A percentile compares a stretch with the other conserved stretches of the same genome.
phyloP scores from a whole-genome alignment of 1,140 invertebrate species.

The Chrysomallon squamiferum region DNA sequence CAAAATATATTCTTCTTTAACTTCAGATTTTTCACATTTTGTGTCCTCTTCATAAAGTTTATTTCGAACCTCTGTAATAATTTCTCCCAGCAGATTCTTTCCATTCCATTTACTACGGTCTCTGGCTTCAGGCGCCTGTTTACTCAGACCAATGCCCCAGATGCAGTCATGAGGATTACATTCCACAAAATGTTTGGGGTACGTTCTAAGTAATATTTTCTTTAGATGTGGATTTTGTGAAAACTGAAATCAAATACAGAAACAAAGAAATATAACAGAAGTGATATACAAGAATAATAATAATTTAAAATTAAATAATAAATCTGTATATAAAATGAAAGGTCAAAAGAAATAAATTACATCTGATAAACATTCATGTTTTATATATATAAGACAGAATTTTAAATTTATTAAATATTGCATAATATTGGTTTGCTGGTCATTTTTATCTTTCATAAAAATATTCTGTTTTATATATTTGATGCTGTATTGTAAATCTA shows the following conservation, averaged over 20 bases:
- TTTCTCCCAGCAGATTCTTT: slow-evolving; percentile 52
- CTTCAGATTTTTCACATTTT: neutral
- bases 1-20: slow-evolving; percentile 7
- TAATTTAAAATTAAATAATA: no score
- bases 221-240: slow-evolving; percentile 46
- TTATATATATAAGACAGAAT: no score
- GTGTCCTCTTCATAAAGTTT: slow-evolving; percentile 16
- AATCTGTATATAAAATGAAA: no score
- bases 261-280: slow-evolving; percentile 14
- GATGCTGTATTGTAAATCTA: no score
- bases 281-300: neutral
- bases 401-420: no score
- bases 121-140: slow-evolving; percentile 36
- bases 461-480: no score
- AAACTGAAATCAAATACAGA: slow-evolving; percentile 47
- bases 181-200: slow-evolving; percentile 52
- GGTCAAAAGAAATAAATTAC: no score
- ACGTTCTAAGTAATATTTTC: slow-evolving; percentile 34
- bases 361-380: no score
- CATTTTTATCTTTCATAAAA: no score
- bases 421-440: no score
- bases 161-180: slow-evolving; percentile 53
- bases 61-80: slow-evolving; percentile 51
- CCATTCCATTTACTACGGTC: slow-evolving; percentile 48
- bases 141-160: slow-evolving; percentile 57